Evolutionary conservation across 1,140 invertebrate genomes (phyloP), one percentile per base, ranked within the genome.

Genomic region (Helicoverpa armigera): DNA sequence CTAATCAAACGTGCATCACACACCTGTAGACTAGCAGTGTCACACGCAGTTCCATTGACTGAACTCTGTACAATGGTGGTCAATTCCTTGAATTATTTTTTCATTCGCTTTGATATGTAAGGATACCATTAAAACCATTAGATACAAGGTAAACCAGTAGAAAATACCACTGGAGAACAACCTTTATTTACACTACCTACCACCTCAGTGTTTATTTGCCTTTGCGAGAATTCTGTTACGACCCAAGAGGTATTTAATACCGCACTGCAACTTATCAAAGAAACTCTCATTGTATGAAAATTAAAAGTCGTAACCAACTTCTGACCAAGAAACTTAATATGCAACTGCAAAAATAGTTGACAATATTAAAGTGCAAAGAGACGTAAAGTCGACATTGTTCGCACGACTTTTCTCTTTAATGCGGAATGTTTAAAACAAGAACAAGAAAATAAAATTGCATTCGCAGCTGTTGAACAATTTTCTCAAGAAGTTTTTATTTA

Each of bases 351-450:
- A 61, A 61, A 61, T 61, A 61, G 2, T 61, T 61, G 23, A 61
- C 58, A 31, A 31, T 61, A 61, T 61, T 61, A 61, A 58, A 61
- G 23, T 31, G 23, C 23, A 61, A 29, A 29, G 58, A 61, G 58
- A 61, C 58, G 23, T 60, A 60, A 60, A 10, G 23, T 29, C 63
- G 63, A 48, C 63, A 16, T 11, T 67, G 63, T 16, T 61, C 35
- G 63, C 63, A 48, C 35, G 31, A 67, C 35, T 65, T 43, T 67
- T 48, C 63, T 67, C 9, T 65, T 48, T 43, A 18, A 67, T 67
- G 63, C 16, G 43, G 48, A 67, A 43, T 67, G 63, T 67, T 67
- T 67, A 48, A 48, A 48, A 67, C 35, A 67, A 67, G 63, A 48
- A 67, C 63, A 48, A 18, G 16, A 67, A 48, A 35, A 67, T 35